phyloP scores from a whole-genome alignment of 2,888 invertebrate genomes.

The Cephus nigrinus region DNA sequence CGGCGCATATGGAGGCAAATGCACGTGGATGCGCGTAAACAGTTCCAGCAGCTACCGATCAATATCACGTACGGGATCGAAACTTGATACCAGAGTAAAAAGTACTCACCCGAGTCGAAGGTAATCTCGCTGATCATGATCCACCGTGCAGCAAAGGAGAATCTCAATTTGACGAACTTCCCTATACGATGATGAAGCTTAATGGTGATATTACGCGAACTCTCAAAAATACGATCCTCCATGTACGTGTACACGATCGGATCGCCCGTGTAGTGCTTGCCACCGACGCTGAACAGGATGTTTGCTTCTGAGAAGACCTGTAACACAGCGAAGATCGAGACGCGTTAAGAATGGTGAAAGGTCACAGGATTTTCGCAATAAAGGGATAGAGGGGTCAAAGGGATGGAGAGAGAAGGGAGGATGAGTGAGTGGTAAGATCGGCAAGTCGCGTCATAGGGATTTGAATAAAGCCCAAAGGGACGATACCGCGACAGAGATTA shows the following conservation, averaged over 20 bases:
- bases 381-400: constrained; percentile 7
- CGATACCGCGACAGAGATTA: constrained; percentile 42
- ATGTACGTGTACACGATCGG: constrained; percentile 79
- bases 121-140: constrained; percentile 90
- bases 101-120: constrained; percentile 80
- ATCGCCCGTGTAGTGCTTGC: constrained; percentile 80
- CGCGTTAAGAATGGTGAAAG: neutral
- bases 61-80: neutral
- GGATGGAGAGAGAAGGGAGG: constrained; percentile 4
- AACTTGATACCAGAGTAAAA: neutral
- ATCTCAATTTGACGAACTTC: constrained; percentile 80
- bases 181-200: constrained; percentile 85
- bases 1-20: neutral
- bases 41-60: neutral
- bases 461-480: constrained; percentile 3
- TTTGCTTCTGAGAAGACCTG: constrained; percentile 86
- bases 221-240: constrained; percentile 83
- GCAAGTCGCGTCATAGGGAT: neutral
- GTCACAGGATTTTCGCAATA: neutral
- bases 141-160: constrained; percentile 86
- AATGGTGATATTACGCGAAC: constrained; percentile 83
- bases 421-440: neutral
- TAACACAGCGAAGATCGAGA: constrained; percentile 27
- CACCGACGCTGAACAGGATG: constrained; percentile 85
- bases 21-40: neutral